These are phyloP conservation scores for Hyperoplus lanceolatus DNA, from an alignment of 2,797 vertebrate species.

Conservation along the genomic window DNA sequence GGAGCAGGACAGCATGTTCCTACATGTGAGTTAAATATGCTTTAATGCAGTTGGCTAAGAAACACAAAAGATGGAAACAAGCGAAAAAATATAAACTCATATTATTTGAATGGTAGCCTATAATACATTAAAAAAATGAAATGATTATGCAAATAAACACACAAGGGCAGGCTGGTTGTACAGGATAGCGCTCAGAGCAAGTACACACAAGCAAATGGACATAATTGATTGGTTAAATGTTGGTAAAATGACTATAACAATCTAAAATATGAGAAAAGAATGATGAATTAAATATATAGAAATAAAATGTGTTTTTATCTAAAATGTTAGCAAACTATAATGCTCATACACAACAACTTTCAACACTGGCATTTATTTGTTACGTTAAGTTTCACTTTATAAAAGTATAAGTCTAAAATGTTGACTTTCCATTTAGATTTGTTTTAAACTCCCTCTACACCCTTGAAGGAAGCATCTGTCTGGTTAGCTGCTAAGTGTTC, in stretches of 20 bases:
- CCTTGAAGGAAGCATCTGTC: neutral
- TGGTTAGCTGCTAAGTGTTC: neutral
- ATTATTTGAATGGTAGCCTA: too few species aligned
- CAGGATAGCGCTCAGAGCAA: neutral
- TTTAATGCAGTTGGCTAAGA: slow-evolving; percentile 25
- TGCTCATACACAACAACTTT: neutral
- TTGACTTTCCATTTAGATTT: neutral
- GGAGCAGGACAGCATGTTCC: slow-evolving; percentile 59
- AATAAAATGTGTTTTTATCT: too few species aligned
- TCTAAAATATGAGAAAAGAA: neutral
- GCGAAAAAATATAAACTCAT: neutral
- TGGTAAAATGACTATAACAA: neutral
- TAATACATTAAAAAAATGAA: too few species aligned
- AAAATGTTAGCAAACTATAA: neutral
- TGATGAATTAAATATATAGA: too few species aligned
- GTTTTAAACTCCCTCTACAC: neutral
- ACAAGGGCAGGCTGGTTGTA: neutral
- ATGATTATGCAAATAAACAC: neutral
- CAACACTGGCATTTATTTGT: neutral
- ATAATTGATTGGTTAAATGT: neutral
- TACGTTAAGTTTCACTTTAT: neutral
- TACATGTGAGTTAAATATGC: slow-evolving; percentile 29
- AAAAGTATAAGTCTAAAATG: neutral
- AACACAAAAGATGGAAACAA: neutral
- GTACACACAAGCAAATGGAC: neutral